Evolutionary conservation across 2,113 vertebrate species (phyloP), one percentile per base, ranked within the genome.

Genomic region (Leptobrachium ailaonicum): DNA sequence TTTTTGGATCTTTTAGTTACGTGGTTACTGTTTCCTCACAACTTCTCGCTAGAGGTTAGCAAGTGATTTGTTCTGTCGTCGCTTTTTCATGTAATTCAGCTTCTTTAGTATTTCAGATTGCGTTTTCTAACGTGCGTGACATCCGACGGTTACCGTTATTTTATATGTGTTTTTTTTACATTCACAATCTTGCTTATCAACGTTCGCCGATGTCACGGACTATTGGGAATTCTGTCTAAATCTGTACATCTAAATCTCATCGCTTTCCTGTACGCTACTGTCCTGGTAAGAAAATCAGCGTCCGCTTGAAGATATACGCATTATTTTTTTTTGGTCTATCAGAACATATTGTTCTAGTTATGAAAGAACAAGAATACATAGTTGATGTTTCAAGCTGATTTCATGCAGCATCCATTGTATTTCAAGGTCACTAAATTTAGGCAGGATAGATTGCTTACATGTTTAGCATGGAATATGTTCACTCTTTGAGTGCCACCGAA

Each of bases 41-140:
- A 80, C 62, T 80, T 80, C 45, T 72, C 63, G 68, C 50, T 68
- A 44, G 78, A 68, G 78, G 78, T 80, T 81, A 81, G 79, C 79
- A 47, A 66, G 53, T 75, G 74, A 81, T 81, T 75, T 81, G 75
- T 75, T 41, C 73, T 42, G 54, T 41, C 68, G 41, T 43, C 71
- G 73, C 32, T 75, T 10, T 5, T 44, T 56, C 47, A 69, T 69
- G 64, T 75, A 69, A 12, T 9, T 4, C 32, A 2, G 54, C 0
- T 58, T 69, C 54, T 70, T 77, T 47, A 73, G 41, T 75, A 75
- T 75, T 75, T 75, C 64, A 68, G 75, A 81, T 75, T 53, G 67
- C 62, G 67, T 69, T 75, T 74, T 62, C 53, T 41, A 32, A 68
- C 53, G 43, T 62, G 53, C 66, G 69, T 75, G 74, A 63, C 32